Conservation (phyloP, 2,797 vertebrate species). For the Tragopan temminckii region DNA sequence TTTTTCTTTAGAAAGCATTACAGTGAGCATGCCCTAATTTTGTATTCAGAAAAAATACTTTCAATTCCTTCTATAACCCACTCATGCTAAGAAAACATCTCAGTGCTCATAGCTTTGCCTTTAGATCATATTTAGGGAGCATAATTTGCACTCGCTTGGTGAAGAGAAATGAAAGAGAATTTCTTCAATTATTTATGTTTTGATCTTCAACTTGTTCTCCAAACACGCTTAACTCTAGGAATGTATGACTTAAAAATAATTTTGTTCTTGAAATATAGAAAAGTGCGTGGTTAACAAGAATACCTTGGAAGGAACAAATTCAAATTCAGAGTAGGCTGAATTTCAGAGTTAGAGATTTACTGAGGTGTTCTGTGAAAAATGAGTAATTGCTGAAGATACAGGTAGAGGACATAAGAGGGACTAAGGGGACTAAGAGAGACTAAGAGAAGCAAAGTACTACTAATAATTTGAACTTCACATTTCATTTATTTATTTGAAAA, state of each 20-base stretch:
- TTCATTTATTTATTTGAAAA: background rate
- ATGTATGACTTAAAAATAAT: background rate
- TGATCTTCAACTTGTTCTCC: background rate
- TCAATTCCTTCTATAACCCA: background rate
- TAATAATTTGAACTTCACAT: background rate
- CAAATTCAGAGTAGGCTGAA: background rate
- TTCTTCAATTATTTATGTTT: background rate
- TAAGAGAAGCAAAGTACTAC: background rate
- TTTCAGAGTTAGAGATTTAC: background rate
- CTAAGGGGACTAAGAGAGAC: background rate
- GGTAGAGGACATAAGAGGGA: background rate
- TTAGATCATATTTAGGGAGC: background rate
- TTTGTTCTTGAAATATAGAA: conserved; percentile 16
- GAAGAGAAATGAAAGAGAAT: background rate
- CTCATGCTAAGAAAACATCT: background rate
- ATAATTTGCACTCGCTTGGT: background rate
- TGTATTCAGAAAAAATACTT: background rate
- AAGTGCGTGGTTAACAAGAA: background rate
- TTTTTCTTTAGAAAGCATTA: background rate
- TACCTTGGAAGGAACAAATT: background rate
- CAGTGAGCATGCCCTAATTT: background rate
- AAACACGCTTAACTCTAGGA: background rate
- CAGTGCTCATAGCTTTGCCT: background rate
- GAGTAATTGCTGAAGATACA: background rate
- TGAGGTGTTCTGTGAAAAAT: background rate